phyloP scores from a whole-genome alignment of 1,140 invertebrate genomes.

The Caenorhabditis latens region DNA sequence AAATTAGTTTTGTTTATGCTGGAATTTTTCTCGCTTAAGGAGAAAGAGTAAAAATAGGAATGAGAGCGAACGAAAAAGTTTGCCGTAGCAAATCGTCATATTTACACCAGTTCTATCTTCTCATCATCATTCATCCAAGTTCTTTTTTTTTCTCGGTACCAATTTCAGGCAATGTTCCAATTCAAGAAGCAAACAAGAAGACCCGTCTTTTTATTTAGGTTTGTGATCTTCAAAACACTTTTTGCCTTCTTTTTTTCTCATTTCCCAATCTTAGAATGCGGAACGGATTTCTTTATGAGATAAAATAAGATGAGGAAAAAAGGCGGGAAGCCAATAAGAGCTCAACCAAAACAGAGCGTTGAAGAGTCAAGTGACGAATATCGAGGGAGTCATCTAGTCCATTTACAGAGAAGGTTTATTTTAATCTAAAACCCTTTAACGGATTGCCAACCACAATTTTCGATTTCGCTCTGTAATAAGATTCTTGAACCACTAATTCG shows the following conservation, averaged over 20 bases:
- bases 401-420: not conserved
- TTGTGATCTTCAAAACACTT: constrained; percentile 15
- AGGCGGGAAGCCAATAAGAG: not conserved
- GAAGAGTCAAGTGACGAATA: constrained; percentile 4
- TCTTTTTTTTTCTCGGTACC: not conserved
- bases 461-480: not conserved
- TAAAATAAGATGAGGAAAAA: not conserved
- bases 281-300: constrained; percentile 31
- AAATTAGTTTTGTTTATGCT: constrained; percentile 53
- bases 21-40: not conserved
- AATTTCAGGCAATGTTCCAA: not conserved
- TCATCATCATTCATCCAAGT: not conserved
- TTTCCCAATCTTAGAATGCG: not conserved
- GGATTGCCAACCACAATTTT: not conserved
- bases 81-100: constrained; percentile 18
- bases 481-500: not conserved
- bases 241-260: not conserved
- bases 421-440: not conserved
- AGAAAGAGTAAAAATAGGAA: not conserved
- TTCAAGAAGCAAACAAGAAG: not conserved
- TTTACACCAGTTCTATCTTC: constrained; percentile 6
- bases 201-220: not conserved
- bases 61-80: not conserved
- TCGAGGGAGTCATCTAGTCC: not conserved
- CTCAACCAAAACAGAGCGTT: not conserved